Evolutionary conservation across 1,140 invertebrate genomes (phyloP), one percentile per base, ranked within the genome.

Genomic region (Dolichoris vasculosae): DNA sequence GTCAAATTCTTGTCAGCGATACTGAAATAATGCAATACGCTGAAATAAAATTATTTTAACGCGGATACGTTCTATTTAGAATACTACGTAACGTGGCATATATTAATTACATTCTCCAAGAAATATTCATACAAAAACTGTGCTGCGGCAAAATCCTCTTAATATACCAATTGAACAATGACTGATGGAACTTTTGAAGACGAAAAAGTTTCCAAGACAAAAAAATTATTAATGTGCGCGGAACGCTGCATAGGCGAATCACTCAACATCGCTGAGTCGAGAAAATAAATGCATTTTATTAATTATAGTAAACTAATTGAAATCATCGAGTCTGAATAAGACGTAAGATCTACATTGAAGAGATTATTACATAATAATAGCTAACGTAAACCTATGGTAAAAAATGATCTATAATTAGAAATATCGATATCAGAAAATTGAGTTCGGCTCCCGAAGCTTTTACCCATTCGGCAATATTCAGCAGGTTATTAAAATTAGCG

Each of bases 61-160:
- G 69, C 1, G 0, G 43, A 73, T 73, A 7, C 0, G 1, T 43
- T 73, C 9, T 43, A 73, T 73, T 73, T 38, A 43, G 20, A 43
- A n/a, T 43, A 23, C 23, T 32, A 71, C 20, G 4, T 7, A 32
- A n/a, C 38, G 11, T 73, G 38, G 69, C 69, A 40, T 17, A 43
- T 73, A 43, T 73, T 73, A 73, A 73, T 73, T 73, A 43, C 38
- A 73, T 73, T 43, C 38, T n/a, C 38, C 8, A 38, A 43, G 69
- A n/a, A 73, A n/a, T 73, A 73, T 73, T 73, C 6, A 13, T 43
- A 6, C 4, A n/a, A 43, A 43, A 73, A 4, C 23, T 73, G 26
- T 2, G 69, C 23, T 32, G 23, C 43, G 15, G 6, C 32, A 43
- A 17, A 43, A 73, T n/a, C 15, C 38, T 43, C 38, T 43, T 26